These are phyloP conservation scores for Orthosia cruda DNA, from an alignment of 2,888 invertebrate species.

Conservation along the genomic window DNA sequence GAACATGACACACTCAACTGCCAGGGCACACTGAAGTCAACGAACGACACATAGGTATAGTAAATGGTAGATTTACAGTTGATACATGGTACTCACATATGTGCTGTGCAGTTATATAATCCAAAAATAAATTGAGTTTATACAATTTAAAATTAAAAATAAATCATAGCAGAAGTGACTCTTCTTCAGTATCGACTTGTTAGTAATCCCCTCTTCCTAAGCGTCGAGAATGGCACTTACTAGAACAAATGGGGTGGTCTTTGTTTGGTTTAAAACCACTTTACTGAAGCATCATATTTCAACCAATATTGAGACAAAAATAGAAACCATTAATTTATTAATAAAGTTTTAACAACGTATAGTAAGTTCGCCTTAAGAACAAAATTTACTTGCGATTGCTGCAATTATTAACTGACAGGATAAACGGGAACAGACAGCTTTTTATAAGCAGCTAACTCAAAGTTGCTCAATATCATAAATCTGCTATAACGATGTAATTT, in stretches of 20 bases:
- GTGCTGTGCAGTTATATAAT: too few relatives aligned
- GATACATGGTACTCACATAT: too few relatives aligned
- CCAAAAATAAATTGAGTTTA: too few relatives aligned
- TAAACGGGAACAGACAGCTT: background rate
- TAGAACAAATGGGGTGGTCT: background rate
- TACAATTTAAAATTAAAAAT: too few relatives aligned
- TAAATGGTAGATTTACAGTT: too few relatives aligned
- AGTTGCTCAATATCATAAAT: background rate
- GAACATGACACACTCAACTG: too few relatives aligned
- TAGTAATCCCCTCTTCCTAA: background rate
- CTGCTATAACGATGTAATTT: background rate
- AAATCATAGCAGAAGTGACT: background rate
- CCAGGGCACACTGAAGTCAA: too few relatives aligned
- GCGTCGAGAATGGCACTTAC: conserved; percentile 1
- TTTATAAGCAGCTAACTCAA: background rate
- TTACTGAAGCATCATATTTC: conserved; percentile 15
- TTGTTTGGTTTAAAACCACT: conserved; percentile 4
- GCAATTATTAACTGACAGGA: too few relatives aligned
- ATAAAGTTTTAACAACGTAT: too few relatives aligned
- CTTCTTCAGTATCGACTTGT: background rate
- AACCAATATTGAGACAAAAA: conserved; percentile 1
- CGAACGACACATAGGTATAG: too few relatives aligned
- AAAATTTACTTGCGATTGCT: too few relatives aligned
- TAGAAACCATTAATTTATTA: background rate
- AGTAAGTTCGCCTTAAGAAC: too few relatives aligned